These are phyloP conservation scores for Lycia hirtaria DNA, from an alignment of 2,888 invertebrate genomes.

Conservation along the genomic window DNA sequence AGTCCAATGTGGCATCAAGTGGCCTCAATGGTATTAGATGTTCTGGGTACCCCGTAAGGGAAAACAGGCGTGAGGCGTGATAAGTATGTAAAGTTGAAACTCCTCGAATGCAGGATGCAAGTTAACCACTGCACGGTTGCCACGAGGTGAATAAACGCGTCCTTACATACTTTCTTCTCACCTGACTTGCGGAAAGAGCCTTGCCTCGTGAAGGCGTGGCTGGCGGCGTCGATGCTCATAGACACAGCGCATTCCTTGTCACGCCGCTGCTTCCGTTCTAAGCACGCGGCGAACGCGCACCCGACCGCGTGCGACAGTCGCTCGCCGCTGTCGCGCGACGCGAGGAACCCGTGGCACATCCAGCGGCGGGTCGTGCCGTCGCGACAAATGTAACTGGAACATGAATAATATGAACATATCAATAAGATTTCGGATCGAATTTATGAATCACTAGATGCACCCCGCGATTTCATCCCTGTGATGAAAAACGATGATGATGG, in stretches of 20 bases:
- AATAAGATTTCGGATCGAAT: background rate
- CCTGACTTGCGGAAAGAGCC: conserved; percentile 95
- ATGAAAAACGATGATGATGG: too few relatives aligned
- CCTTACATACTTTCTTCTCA: too few relatives aligned
- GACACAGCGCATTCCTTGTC: conserved; percentile 98
- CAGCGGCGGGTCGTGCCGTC: conserved; percentile 99
- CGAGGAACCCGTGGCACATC: conserved; percentile 99
- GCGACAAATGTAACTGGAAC: conserved; percentile 97
- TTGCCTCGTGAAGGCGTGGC: conserved; percentile 95
- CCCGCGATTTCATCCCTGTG: too few relatives aligned
- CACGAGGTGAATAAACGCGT: too few relatives aligned
- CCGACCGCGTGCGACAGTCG: conserved; percentile 99
- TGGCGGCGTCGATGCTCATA: conserved; percentile 96
- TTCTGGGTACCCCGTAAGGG: too few relatives aligned
- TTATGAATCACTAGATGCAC: too few relatives aligned
- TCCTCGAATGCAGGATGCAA: too few relatives aligned
- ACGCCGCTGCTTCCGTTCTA: conserved; percentile 98
- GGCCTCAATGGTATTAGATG: too few relatives aligned
- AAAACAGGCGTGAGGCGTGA: too few relatives aligned
- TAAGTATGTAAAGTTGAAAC: too few relatives aligned
- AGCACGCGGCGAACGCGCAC: conserved; percentile 99
- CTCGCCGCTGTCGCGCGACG: conserved; percentile 98
- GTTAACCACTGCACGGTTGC: too few relatives aligned
- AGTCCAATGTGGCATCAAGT: too few relatives aligned
- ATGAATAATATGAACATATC: background rate